phyloP scores from a whole-genome alignment of 1,140 invertebrate genomes.

The Conopomorpha cramerella region DNA sequence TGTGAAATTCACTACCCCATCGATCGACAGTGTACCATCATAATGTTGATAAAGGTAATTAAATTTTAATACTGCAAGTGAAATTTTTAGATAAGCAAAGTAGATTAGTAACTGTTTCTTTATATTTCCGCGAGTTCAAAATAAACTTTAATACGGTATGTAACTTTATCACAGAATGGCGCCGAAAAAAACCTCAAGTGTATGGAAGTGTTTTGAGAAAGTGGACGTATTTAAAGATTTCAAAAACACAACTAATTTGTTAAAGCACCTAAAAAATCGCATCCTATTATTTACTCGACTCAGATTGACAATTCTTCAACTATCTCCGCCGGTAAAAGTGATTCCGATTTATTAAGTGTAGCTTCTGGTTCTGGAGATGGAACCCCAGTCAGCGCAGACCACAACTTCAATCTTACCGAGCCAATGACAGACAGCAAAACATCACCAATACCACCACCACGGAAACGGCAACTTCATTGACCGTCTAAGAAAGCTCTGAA shows the following conservation, averaged over 20 bases:
- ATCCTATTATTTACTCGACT: conserved; percentile 1
- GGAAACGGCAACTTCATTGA: neutral
- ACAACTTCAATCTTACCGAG: neutral
- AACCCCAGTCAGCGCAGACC: neutral
- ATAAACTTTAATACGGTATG: neutral
- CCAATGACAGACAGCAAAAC: neutral
- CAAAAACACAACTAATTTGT: conserved; percentile 1
- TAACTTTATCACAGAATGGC: neutral
- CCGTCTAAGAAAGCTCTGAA: conserved; percentile 1
- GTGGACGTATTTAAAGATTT: conserved; percentile 1
- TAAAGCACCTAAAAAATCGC: conserved; percentile 1
- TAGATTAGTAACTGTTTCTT: too few species aligned
- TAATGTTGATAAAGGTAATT: too few species aligned
- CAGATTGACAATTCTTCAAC: neutral
- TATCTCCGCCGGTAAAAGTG: neutral
- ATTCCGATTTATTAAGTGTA: conserved; percentile 1
- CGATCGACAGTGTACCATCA: too few species aligned
- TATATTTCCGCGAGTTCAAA: too few species aligned
- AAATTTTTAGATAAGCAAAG: too few species aligned
- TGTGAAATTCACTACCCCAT: too few species aligned
- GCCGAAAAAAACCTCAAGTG: neutral
- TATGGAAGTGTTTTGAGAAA: conserved; percentile 2
- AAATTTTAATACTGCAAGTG: too few species aligned
- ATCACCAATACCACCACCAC: neutral
- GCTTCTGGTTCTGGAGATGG: neutral